Percentiles rank a stretch among this genome's conserved stretches.
phyloP scores from a whole-genome alignment of 2,797 vertebrate genomes.

The Lepus oiostolus region DNA sequence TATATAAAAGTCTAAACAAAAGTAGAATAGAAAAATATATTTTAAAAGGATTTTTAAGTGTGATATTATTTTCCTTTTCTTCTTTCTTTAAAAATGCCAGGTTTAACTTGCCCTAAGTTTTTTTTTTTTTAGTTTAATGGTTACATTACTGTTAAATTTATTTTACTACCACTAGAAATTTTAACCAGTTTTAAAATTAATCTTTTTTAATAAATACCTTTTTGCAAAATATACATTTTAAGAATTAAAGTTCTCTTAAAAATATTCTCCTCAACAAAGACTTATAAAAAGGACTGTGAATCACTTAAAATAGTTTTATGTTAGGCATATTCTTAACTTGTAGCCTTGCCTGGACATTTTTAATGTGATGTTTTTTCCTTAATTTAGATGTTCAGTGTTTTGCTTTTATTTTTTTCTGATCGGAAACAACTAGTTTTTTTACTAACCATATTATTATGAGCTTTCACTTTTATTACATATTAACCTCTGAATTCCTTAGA shows the following conservation, averaged over 20 bases:
- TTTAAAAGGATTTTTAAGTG: constrained; percentile 19
- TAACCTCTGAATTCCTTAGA: constrained; percentile 32
- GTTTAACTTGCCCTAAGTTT: constrained; percentile 29
- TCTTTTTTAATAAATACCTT: constrained; percentile 48
- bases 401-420: background rate
- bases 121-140: background rate
- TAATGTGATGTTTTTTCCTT: constrained; percentile 32
- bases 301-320: constrained; percentile 56
- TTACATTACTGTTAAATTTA: constrained; percentile 14
- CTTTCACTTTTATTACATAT: constrained; percentile 64
- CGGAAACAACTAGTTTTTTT: background rate
- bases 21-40: background rate
- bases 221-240: constrained; percentile 55
- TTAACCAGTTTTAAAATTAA: background rate
- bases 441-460: background rate
- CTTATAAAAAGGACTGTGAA: background rate
- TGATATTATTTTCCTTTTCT: background rate
- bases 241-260: constrained; percentile 22
- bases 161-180: constrained; percentile 48
- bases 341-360: background rate
- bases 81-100: background rate
- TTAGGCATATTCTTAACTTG: constrained; percentile 47
- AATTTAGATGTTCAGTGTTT: background rate
- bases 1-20: background rate
- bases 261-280: background rate